phyloP scores from a whole-genome alignment of 2,797 vertebrate genomes.

The Coregonus ussuriensis region DNA sequence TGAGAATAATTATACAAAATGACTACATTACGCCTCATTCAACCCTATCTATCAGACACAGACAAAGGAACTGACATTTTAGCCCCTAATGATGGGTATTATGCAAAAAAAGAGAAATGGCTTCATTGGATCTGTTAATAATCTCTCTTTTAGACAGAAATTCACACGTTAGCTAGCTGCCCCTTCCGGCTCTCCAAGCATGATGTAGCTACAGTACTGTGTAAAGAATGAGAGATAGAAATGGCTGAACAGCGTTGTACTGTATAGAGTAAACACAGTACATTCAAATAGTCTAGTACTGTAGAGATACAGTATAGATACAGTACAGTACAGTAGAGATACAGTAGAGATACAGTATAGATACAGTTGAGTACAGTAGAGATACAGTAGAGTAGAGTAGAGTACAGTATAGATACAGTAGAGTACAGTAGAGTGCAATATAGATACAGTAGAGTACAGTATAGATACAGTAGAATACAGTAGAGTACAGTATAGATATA shows the following conservation, averaged over 20 bases:
- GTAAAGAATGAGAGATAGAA: background rate
- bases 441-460: background rate
- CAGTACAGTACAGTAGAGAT: no score
- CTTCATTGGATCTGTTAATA: background rate
- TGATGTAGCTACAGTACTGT: background rate
- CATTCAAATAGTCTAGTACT: background rate
- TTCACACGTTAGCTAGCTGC: background rate
- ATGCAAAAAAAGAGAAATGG: no score
- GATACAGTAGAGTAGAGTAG: no score
- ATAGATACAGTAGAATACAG: no score
- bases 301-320: no score
- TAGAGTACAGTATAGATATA: no score
- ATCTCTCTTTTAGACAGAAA: constrained; percentile 1
- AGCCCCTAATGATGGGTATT: background rate
- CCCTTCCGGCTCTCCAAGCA: no score
- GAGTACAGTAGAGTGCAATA: no score
- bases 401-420: no score
- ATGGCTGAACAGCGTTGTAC: background rate
- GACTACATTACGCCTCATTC: constrained; percentile 3
- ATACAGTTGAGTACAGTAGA: no score
- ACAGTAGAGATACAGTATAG: no score
- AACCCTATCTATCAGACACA: background rate
- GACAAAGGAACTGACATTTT: constrained; percentile 5
- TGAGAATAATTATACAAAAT: constrained; percentile 10
- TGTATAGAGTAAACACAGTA: background rate